phyloP scores from a whole-genome alignment of 2,888 invertebrate genomes.

The Liodrosophila aerea region DNA sequence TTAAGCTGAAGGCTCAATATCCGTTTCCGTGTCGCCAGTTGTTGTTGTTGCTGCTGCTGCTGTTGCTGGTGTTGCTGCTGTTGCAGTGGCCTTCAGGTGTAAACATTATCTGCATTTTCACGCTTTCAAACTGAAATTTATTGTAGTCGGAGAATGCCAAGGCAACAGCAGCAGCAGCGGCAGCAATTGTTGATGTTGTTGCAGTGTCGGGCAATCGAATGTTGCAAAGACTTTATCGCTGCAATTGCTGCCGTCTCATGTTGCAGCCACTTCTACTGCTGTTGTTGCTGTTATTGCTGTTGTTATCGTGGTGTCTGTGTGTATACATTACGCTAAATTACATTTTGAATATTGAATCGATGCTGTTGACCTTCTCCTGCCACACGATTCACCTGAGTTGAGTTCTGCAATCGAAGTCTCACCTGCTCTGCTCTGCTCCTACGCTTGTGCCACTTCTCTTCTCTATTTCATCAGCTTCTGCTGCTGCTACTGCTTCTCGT shows the following conservation, averaged over 20 bases:
- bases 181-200: slow-evolving; percentile 1
- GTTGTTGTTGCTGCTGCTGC: slow-evolving; percentile 2
- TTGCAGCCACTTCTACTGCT: slow-evolving; percentile 54
- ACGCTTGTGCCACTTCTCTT: background rate
- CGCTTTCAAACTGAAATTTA: slow-evolving; percentile 53
- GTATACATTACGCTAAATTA: slow-evolving; percentile 75
- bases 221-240: slow-evolving; percentile 53
- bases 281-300: slow-evolving; percentile 9
- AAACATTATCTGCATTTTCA: slow-evolving; percentile 65
- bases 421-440: too few species aligned
- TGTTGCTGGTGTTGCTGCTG: slow-evolving; percentile 8
- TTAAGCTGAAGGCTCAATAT: slow-evolving; percentile 54
- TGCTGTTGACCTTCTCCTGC: slow-evolving; percentile 55
- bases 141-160: slow-evolving; percentile 26
- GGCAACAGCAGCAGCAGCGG: slow-evolving; percentile 13
- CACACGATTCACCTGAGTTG: slow-evolving; percentile 21
- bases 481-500: background rate
- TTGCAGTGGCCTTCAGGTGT: slow-evolving; percentile 57
- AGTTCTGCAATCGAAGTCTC: slow-evolving; percentile 19
- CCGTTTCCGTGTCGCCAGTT: slow-evolving; percentile 36
- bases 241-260: slow-evolving; percentile 59
- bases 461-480: background rate
- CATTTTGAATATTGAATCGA: slow-evolving; percentile 76
- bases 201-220: slow-evolving; percentile 21
- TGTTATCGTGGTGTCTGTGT: slow-evolving; percentile 15